Evolutionary conservation across 1,140 invertebrate genomes (phyloP).

Genomic region (Philotrypesis tridentata): DNA sequence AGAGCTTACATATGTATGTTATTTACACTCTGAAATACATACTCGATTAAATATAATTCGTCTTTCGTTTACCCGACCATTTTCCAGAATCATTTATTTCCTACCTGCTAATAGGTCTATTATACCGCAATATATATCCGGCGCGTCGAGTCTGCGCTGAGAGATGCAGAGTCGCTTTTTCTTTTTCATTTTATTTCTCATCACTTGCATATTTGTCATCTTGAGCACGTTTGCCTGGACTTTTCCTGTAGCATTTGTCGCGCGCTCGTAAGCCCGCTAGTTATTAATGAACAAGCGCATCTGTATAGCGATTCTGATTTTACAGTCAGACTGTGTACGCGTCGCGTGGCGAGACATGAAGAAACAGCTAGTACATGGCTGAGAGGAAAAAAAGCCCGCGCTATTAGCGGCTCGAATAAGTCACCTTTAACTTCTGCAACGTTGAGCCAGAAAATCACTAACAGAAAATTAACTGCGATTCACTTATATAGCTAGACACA

Average conservation of each 20-base stretch:
- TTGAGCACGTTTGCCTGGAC: too few relatives aligned
- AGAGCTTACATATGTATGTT: slow-evolving; percentile 45
- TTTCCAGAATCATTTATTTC: background rate
- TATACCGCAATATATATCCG: too few relatives aligned
- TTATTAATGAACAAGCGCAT: background rate
- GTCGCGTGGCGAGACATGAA: background rate
- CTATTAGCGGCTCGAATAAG: slow-evolving; percentile 30
- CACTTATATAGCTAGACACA: slow-evolving; percentile 39
- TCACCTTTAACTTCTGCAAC: slow-evolving; percentile 13
- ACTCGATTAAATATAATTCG: slow-evolving; percentile 21
- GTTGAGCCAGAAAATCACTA: slow-evolving; percentile 44
- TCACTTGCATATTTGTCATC: too few relatives aligned
- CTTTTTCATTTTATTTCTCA: background rate
- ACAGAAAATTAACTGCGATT: slow-evolving; percentile 39
- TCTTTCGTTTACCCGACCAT: slow-evolving; percentile 35
- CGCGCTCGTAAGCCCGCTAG: too few relatives aligned
- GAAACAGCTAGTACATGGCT: too few relatives aligned
- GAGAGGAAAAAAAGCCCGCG: background rate
- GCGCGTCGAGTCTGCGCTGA: background rate
- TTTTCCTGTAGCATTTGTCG: too few relatives aligned
- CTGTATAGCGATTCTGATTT: slow-evolving; percentile 22
- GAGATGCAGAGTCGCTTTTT: slow-evolving; percentile 8
- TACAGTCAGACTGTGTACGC: background rate
- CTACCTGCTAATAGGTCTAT: too few relatives aligned
- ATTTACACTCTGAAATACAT: slow-evolving; percentile 38